Conservation (phyloP, 1,140 invertebrate genomes). For the Drosophila mauritiana region DNA sequence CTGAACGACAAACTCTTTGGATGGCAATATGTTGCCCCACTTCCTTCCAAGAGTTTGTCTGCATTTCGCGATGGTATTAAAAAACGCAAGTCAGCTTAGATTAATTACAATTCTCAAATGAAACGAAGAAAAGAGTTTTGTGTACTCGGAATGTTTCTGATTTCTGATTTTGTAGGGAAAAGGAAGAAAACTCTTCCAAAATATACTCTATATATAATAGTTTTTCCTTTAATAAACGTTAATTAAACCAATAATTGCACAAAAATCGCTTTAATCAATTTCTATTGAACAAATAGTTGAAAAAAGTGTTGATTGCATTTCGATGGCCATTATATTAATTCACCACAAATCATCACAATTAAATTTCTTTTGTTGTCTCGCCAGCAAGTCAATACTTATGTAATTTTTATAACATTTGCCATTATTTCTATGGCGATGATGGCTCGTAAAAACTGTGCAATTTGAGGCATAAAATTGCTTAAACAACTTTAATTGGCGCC, state of each 20-base stretch:
- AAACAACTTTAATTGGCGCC: slow-evolving; percentile 12
- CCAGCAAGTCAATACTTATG: slow-evolving; percentile 12
- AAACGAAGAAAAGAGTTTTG: background rate
- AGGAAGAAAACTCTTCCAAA: no score
- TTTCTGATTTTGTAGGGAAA: background rate
- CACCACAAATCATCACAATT: slow-evolving; percentile 17
- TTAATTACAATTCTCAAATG: slow-evolving; percentile 22
- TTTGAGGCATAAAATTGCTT: background rate
- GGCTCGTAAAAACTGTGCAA: background rate
- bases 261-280: background rate
- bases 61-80: slow-evolving; percentile 4
- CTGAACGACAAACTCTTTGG: slow-evolving; percentile 18
- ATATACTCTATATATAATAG: background rate
- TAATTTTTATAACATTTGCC: slow-evolving; percentile 14
- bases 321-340: slow-evolving; percentile 2
- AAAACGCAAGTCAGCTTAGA: slow-evolving; percentile 10
- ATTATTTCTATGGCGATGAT: slow-evolving; percentile 12
- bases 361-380: background rate
- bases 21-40: slow-evolving; percentile 22
- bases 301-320: slow-evolving; percentile 1
- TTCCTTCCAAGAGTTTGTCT: slow-evolving; percentile 17
- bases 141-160: background rate
- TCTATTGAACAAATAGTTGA: background rate
- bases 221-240: no score
- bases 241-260: background rate